Percentiles rank a stretch among this genome's conserved stretches.
These are phyloP conservation scores for Potamarius usumacintae DNA, from an alignment of 2,113 vertebrate species.

Conservation along the genomic window DNA sequence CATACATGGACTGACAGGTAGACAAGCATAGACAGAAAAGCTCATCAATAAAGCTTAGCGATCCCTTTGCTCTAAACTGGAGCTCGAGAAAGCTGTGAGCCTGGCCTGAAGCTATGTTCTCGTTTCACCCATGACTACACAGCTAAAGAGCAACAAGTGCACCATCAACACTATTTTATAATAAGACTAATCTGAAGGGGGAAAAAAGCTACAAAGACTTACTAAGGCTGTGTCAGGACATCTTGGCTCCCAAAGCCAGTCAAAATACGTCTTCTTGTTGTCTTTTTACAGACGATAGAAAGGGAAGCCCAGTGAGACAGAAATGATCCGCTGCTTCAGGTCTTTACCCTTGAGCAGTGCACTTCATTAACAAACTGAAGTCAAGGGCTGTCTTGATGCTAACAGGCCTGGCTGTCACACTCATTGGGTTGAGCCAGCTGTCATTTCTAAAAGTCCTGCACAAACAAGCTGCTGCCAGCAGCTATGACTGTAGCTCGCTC, in stretches of 20 bases:
- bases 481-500: conserved; percentile 10
- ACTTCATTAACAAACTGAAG: conserved; percentile 34
- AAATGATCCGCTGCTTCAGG: conserved; percentile 14
- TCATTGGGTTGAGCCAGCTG: conserved; percentile 24
- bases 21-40: background rate
- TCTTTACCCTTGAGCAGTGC: conserved; percentile 8
- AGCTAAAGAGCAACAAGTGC: conserved; percentile 1
- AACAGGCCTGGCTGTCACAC: conserved; percentile 35
- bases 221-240: background rate
- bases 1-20: background rate
- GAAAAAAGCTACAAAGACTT: background rate
- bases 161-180: background rate
- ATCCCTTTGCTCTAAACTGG: background rate
- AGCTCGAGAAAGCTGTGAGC: background rate
- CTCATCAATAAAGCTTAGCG: background rate
- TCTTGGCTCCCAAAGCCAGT: background rate
- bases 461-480: conserved; percentile 31
- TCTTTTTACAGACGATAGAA: background rate
- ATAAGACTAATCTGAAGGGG: background rate
- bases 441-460: conserved; percentile 22
- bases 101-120: conserved; percentile 11
- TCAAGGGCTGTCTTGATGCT: conserved; percentile 26
- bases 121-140: conserved; percentile 7
- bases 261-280: background rate
- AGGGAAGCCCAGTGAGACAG: background rate